phyloP scores from a whole-genome alignment of 2,113 vertebrate genomes.

The Myocastor coypus region DNA sequence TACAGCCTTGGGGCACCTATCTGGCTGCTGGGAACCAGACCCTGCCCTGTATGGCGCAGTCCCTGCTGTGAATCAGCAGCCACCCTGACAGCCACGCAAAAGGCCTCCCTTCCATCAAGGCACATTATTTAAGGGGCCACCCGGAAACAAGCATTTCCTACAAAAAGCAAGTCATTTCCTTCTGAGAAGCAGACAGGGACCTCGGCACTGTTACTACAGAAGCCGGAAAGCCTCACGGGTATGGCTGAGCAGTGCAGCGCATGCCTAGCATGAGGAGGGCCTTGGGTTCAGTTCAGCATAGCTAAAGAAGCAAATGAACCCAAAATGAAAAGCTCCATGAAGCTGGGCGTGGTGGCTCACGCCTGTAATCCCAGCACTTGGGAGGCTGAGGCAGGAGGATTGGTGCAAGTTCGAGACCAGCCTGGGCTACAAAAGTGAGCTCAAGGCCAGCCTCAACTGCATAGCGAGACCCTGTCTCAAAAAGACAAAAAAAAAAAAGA shows the following conservation, averaged over 20 bases:
- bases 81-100: background rate
- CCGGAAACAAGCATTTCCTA: background rate
- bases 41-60: fast-evolving
- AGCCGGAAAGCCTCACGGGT: background rate
- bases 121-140: background rate
- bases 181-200: background rate
- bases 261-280: background rate
- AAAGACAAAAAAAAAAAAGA: no score
- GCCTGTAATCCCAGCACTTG: no score
- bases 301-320: background rate
- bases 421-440: no score
- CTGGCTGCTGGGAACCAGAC: background rate
- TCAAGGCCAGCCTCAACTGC: no score
- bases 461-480: no score
- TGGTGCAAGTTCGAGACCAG: no score
- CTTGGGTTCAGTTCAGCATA: background rate
- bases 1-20: background rate
- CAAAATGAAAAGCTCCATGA: background rate
- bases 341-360: no score
- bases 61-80: background rate
- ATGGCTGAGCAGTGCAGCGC: background rate
- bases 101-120: background rate
- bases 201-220: background rate
- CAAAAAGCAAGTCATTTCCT: background rate
- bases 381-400: no score